Evolutionary conservation across 2,797 vertebrate genomes (phyloP), one percentile per base, ranked within the genome.

Genomic region (Tamandua tetradactyla): DNA sequence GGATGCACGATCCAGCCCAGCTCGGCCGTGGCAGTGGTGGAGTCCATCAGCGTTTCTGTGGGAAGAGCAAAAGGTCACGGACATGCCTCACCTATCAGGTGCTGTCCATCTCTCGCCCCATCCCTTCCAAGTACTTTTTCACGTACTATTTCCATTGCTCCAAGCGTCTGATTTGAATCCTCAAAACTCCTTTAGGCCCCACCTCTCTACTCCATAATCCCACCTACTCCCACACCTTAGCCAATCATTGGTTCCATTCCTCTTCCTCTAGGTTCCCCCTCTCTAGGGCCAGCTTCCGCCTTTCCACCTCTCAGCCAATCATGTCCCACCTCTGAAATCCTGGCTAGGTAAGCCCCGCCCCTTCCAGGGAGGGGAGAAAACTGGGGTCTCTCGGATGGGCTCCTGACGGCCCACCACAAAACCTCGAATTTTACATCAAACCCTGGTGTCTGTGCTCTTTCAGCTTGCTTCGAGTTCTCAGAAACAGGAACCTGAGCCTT

Each of bases 31-130:
- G 99, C 99, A 1, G 99, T 99, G 1, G 99, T 99, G 59, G 99
- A 99, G 95, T 99, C 99, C 99, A 99, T 99, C 97, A 99, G 97
- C 0, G 99, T 99, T 98, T 99, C 99, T 99, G 98, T 69, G 97
- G 97, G 97, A 87, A 83, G 81, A 98, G 96, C 55, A 87, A 92
- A 95, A 91, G 94, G 92, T 94, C 90, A 94, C 9, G 2, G 10
- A 59, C 25, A 27, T 3, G 61, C 14, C n/a, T 15, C 25, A 35
- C 44, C 40, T 35, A 13, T 55, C 1, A 22, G 40, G 52, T 0
- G 3, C 35, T 44, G 25, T 71, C 59, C 72, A 6, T 81, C 76
- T 87, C 44, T 91, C 78, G 32, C 8, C 11, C 18, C 25, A 5
- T 23, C 55, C 81, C 35, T 32, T 22, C 2, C 61, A 13, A 52